These are phyloP conservation scores for Temnothorax longispinosus DNA, from an alignment of 1,140 invertebrate genomes.

Conservation along the genomic window DNA sequence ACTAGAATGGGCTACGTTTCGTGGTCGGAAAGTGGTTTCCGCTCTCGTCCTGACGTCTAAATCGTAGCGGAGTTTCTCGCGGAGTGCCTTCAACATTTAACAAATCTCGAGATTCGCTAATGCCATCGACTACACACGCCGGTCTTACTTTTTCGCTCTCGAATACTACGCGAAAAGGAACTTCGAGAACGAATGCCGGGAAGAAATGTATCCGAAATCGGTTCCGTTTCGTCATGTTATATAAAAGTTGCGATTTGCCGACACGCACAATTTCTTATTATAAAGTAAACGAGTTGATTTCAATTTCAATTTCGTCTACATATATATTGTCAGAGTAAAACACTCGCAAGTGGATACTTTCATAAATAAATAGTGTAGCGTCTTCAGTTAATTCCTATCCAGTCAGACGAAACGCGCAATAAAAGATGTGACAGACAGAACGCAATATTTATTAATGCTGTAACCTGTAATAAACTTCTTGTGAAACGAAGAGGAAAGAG, in stretches of 20 bases:
- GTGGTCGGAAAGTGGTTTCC: constrained; percentile 77
- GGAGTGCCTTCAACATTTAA: constrained; percentile 74
- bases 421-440: constrained; percentile 61
- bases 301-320: neutral
- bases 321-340: neutral
- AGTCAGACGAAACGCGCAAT: neutral
- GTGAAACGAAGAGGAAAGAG: neutral
- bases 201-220: constrained; percentile 22
- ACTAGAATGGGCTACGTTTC: constrained; percentile 71
- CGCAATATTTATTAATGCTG: constrained; percentile 74
- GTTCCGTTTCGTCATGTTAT: constrained; percentile 12
- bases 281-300: neutral
- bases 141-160: constrained; percentile 26
- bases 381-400: neutral
- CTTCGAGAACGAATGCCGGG: neutral
- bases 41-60: constrained; percentile 75
- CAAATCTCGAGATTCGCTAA: constrained; percentile 57
- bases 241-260: neutral
- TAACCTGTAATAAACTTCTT: constrained; percentile 49
- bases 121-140: neutral
- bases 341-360: neutral
- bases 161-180: constrained; percentile 10
- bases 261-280: neutral
- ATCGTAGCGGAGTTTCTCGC: constrained; percentile 71
- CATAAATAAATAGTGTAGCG: neutral